These are phyloP conservation scores for Gopherus flavomarginatus DNA, from an alignment of 2,113 vertebrate species.

Conservation along the genomic window DNA sequence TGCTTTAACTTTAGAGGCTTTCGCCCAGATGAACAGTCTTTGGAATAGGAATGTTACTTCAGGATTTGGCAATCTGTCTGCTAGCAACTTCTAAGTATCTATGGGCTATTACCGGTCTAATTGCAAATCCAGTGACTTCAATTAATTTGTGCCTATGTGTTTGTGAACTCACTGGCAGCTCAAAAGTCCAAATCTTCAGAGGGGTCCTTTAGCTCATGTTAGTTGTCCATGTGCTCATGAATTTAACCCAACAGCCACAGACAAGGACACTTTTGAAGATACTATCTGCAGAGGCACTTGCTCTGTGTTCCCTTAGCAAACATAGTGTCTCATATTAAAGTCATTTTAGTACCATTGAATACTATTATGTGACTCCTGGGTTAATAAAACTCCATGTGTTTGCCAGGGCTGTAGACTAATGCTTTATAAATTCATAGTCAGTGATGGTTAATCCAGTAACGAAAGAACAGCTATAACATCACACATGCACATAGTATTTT, in stretches of 20 bases:
- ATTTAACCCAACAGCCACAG: not conserved
- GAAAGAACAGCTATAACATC: not conserved
- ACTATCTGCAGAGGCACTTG: not conserved
- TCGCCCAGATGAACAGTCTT: not conserved
- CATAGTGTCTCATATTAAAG: not conserved
- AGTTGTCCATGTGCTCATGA: not conserved
- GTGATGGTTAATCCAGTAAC: not conserved
- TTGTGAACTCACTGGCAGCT: not conserved
- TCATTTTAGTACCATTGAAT: not conserved
- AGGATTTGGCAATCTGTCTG: not conserved
- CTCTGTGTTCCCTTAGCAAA: not conserved
- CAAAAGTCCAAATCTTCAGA: not conserved
- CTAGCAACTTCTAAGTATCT: not conserved
- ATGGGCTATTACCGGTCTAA: not conserved
- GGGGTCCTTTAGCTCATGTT: not conserved
- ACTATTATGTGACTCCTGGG: not conserved
- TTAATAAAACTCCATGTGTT: not conserved
- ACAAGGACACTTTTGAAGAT: slow-evolving; percentile 10
- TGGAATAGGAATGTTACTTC: not conserved
- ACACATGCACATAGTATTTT: not conserved
- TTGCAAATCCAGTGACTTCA: not conserved
- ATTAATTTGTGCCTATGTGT: not conserved
- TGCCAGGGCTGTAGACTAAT: not conserved
- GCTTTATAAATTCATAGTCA: not conserved
- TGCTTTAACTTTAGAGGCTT: not conserved